A percentile compares a stretch with the other conserved stretches of the same genome.
phyloP scores from a whole-genome alignment of 1,140 invertebrate genomes.

The Meloidogyne hapla region DNA sequence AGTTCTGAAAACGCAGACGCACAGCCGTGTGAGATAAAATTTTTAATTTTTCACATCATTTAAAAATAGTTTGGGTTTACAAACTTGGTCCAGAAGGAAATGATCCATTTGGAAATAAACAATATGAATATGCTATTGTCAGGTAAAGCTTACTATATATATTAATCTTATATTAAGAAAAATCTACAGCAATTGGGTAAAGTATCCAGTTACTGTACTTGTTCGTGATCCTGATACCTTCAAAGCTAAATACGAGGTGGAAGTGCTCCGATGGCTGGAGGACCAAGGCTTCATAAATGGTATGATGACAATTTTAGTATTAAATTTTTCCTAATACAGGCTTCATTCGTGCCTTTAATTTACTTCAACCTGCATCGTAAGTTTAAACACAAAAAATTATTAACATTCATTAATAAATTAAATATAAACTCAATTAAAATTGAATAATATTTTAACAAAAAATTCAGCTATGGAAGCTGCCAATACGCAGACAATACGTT shows the following conservation, averaged over 20 bases:
- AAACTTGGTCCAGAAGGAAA: constrained; percentile 63
- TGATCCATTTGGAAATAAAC: constrained; percentile 63
- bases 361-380: constrained; percentile 56
- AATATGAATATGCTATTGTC: constrained; percentile 63
- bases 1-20: constrained; percentile 61
- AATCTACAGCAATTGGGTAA: constrained; percentile 54
- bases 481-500: constrained; percentile 64
- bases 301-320: not conserved
- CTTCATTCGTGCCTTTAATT: constrained; percentile 63
- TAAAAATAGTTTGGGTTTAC: constrained; percentile 61
- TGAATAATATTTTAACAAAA: not conserved
- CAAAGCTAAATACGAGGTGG: constrained; percentile 62
- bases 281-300: constrained; percentile 64
- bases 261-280: constrained; percentile 62
- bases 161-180: not conserved
- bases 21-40: constrained; percentile 57
- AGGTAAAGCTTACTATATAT: constrained; percentile 55
- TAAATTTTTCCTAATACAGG: not conserved
- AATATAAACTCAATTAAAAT: too few species aligned
- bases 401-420: too few species aligned
- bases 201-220: constrained; percentile 62
- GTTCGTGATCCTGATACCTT: constrained; percentile 63
- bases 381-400: not conserved
- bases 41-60: not conserved
- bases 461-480: constrained; percentile 48